These are phyloP conservation scores for Falco concolor DNA, from an alignment of 2,797 vertebrate genomes.

Conservation along the genomic window DNA sequence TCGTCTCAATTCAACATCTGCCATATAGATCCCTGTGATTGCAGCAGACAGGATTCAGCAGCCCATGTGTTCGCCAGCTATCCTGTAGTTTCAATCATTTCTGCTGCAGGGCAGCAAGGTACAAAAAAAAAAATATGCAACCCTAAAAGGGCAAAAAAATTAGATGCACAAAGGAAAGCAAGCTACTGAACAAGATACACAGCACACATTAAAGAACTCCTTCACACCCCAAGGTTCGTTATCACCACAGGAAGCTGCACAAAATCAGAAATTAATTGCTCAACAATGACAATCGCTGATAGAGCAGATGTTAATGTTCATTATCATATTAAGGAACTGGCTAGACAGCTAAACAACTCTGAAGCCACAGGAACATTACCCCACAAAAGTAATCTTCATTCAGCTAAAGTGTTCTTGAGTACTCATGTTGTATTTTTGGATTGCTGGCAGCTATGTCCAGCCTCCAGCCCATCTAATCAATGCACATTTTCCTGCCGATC, in stretches of 20 bases:
- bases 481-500: not conserved
- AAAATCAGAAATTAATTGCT: conserved; percentile 23
- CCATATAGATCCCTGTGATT: not conserved
- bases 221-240: not conserved
- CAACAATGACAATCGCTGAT: not conserved
- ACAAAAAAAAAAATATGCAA: not conserved
- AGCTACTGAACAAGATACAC: not conserved
- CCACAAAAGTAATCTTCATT: not conserved
- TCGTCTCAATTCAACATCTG: not conserved
- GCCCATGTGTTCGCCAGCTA: not conserved
- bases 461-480: not conserved
- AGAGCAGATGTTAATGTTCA: not conserved
- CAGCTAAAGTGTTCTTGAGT: not conserved
- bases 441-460: not conserved
- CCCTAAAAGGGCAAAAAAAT: not conserved
- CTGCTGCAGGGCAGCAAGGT: not conserved
- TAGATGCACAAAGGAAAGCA: not conserved
- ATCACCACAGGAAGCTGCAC: not conserved
- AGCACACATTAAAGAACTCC: not conserved
- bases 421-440: not conserved
- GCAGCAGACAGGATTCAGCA: not conserved
- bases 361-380: not conserved
- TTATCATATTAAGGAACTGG: not conserved
- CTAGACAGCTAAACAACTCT: not conserved
- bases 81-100: not conserved